Evolutionary conservation across 2,888 invertebrate genomes (phyloP).

Genomic region (Auanema freiburgensis): DNA sequence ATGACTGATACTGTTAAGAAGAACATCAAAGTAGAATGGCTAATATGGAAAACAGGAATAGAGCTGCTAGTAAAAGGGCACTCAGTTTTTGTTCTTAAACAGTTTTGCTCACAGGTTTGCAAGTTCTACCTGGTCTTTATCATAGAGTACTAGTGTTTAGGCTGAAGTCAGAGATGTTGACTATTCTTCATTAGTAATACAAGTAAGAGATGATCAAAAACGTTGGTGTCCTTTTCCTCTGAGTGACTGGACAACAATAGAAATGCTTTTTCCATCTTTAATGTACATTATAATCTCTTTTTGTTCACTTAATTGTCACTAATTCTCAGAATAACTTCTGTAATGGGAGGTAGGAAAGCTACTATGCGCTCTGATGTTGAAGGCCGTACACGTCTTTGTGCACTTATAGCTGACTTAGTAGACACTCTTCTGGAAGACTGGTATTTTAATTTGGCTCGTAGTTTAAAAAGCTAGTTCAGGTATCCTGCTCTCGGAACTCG

Average conservation of each 20-base stretch:
- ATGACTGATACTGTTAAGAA: slow-evolving; percentile 25
- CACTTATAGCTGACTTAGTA: slow-evolving; percentile 89
- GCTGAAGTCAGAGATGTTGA: slow-evolving; percentile 57
- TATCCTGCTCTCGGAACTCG: slow-evolving; percentile 75
- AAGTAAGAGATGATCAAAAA: slow-evolving; percentile 48
- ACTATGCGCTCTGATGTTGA: slow-evolving; percentile 42
- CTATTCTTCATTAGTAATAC: slow-evolving; percentile 47
- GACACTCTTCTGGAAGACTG: slow-evolving; percentile 95
- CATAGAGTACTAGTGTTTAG: slow-evolving; percentile 10
- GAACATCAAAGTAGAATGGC: slow-evolving; percentile 74
- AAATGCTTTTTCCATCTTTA: slow-evolving; percentile 50
- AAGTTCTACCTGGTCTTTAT: neutral
- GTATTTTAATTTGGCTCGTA: too few relatives aligned
- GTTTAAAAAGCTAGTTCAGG: too few relatives aligned
- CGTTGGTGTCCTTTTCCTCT: slow-evolving; percentile 44
- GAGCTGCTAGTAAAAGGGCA: slow-evolving; percentile 76
- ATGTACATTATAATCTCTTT: slow-evolving; percentile 5
- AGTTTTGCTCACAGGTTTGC: slow-evolving; percentile 69
- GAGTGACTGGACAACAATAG: slow-evolving; percentile 44
- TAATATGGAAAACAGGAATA: slow-evolving; percentile 89
- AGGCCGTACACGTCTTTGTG: slow-evolving; percentile 70
- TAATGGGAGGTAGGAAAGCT: slow-evolving; percentile 22
- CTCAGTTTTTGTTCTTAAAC: slow-evolving; percentile 80
- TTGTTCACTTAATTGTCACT: neutral
- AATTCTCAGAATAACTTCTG: slow-evolving; percentile 21